Conservation (phyloP, 1,140 invertebrate species). For the Ceratina japonica region DNA sequence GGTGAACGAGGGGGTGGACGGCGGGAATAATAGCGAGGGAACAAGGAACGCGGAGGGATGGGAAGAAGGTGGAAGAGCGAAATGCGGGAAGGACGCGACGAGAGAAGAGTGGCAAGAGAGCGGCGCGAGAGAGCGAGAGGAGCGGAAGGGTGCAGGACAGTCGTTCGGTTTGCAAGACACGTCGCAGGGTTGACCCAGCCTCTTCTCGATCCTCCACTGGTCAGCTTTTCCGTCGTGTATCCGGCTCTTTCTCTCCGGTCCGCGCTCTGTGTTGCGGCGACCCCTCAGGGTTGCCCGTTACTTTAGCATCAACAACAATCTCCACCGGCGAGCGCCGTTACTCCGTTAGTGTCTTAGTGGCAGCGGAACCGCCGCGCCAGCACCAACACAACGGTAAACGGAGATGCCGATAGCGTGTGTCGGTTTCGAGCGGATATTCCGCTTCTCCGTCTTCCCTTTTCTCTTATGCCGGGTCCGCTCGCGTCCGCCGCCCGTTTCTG, state of each 20-base stretch:
- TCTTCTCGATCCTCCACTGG: slow-evolving; percentile 51
- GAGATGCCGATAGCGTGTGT: slow-evolving; percentile 64
- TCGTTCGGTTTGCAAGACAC: slow-evolving; percentile 78
- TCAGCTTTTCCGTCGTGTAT: slow-evolving; percentile 51
- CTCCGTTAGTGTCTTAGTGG: slow-evolving; percentile 78
- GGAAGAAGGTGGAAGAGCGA: slow-evolving; percentile 32
- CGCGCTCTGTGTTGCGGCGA: slow-evolving; percentile 44
- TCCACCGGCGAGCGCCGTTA: slow-evolving; percentile 74
- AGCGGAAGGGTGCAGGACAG: slow-evolving; percentile 55
- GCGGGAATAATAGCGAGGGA: slow-evolving; percentile 36
- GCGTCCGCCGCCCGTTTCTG: slow-evolving; percentile 11
- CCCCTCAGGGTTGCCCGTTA: slow-evolving; percentile 74
- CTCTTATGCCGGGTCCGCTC: slow-evolving; percentile 36
- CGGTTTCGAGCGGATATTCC: slow-evolving; percentile 57
- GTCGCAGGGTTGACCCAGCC: slow-evolving; percentile 72
- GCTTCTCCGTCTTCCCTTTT: slow-evolving; percentile 46
- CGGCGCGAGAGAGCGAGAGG: not conserved
- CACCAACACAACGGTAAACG: slow-evolving; percentile 64
- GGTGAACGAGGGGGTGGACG: slow-evolving; percentile 28
- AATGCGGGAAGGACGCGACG: not conserved
- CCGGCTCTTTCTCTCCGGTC: slow-evolving; percentile 47
- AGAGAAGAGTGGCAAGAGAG: slow-evolving; percentile 17
- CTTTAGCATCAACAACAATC: slow-evolving; percentile 80
- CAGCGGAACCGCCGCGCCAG: slow-evolving; percentile 57
- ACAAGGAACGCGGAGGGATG: not conserved